phyloP scores from a whole-genome alignment of 1,140 invertebrate species.

The Melanaphis sacchari region DNA sequence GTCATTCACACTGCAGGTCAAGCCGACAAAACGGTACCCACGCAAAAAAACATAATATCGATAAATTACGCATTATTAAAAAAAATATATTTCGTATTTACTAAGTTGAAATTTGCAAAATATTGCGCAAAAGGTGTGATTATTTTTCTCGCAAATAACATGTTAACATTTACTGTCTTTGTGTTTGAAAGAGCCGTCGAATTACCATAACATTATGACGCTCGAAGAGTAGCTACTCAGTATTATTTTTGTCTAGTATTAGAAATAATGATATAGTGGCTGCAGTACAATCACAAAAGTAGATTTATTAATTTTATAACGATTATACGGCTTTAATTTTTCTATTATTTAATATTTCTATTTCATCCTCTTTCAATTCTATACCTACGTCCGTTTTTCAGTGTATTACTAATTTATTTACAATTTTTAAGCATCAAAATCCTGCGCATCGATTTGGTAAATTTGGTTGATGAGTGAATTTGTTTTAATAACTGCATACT shows the following conservation, averaged over 20 bases:
- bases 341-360: background rate
- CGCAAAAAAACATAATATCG: background rate
- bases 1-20: background rate
- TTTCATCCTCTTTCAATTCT: background rate
- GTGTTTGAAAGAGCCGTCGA: background rate
- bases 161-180: background rate
- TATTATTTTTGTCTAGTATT: too few relatives aligned
- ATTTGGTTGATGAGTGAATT: too few relatives aligned
- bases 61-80: background rate
- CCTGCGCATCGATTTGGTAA: too few relatives aligned
- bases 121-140: too few relatives aligned
- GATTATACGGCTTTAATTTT: background rate
- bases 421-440: too few relatives aligned
- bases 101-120: background rate
- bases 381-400: too few relatives aligned
- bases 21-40: background rate
- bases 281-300: background rate
- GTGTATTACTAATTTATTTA: too few relatives aligned
- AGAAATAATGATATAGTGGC: too few relatives aligned
- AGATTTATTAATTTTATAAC: background rate
- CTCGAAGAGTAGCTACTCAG: too few relatives aligned
- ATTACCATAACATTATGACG: too few relatives aligned
- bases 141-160: background rate
- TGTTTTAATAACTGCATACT: too few relatives aligned
- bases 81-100: background rate